Evolutionary conservation across 2,888 invertebrate species (phyloP).

Genomic region (Volucella bombylans): DNA sequence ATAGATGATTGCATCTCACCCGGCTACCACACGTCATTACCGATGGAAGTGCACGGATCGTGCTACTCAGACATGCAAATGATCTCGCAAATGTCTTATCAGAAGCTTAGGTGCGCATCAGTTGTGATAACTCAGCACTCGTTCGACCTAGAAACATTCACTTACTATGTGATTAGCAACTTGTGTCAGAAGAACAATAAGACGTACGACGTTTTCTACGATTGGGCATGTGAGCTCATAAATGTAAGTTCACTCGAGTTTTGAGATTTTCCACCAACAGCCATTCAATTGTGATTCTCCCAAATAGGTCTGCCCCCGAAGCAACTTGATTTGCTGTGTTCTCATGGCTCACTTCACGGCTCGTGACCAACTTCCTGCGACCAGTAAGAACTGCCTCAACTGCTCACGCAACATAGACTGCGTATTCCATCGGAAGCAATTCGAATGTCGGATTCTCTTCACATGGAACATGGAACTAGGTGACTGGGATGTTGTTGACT

Average conservation of each 20-base stretch:
- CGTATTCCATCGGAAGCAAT: slow-evolving; percentile 80
- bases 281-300: background rate
- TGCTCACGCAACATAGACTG: slow-evolving; percentile 80
- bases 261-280: background rate
- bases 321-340: slow-evolving; percentile 80
- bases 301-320: slow-evolving; percentile 80
- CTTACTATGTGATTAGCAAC: slow-evolving; percentile 81
- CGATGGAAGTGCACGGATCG: slow-evolving; percentile 82
- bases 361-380: slow-evolving; percentile 79
- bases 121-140: slow-evolving; percentile 82
- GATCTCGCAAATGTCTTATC: slow-evolving; percentile 82
- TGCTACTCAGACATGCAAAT: slow-evolving; percentile 83
- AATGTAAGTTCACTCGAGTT: slow-evolving; percentile 75
- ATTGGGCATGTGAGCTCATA: slow-evolving; percentile 82
- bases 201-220: slow-evolving; percentile 82
- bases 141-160: slow-evolving; percentile 82
- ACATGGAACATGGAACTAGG: slow-evolving; percentile 82
- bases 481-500: slow-evolving; percentile 82
- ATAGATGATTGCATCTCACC: slow-evolving; percentile 82
- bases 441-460: slow-evolving; percentile 82
- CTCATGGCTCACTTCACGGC: slow-evolving; percentile 82
- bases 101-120: slow-evolving; percentile 80
- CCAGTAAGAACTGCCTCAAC: slow-evolving; percentile 79
- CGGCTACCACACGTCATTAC: slow-evolving; percentile 82
- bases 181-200: slow-evolving; percentile 82